Evolutionary conservation across 2,888 invertebrate species (phyloP).

Genomic region (Eupelmus urozonus): DNA sequence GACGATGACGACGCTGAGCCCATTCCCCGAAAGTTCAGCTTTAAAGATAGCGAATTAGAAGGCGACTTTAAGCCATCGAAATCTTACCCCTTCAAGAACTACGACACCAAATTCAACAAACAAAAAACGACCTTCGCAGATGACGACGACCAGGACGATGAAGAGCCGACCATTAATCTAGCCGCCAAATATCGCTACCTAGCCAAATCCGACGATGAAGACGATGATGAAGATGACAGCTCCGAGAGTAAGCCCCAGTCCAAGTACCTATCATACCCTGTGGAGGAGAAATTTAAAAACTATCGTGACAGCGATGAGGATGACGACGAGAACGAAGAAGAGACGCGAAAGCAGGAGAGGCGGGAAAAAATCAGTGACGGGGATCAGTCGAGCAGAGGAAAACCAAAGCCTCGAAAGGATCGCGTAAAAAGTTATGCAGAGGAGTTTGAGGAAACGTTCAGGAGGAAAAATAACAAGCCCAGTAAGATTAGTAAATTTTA

Average conservation of each 20-base stretch:
- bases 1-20: conserved; percentile 51
- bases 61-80: conserved; percentile 65
- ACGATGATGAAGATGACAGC: conserved; percentile 43
- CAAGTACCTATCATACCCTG: conserved; percentile 38
- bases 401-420: conserved; percentile 8
- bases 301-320: conserved; percentile 62
- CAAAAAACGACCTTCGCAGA: conserved; percentile 1
- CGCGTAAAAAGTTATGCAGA: conserved; percentile 62
- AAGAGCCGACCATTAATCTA: conserved; percentile 34
- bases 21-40: conserved; percentile 41
- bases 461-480: conserved; percentile 14
- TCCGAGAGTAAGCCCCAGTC: conserved; percentile 61
- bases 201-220: conserved; percentile 31
- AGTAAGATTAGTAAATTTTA: conserved; percentile 45
- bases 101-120: conserved; percentile 60
- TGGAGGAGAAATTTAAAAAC: conserved; percentile 18
- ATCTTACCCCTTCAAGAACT: conserved; percentile 64
- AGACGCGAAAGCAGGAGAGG: conserved; percentile 57
- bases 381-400: background rate
- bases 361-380: conserved; percentile 23
- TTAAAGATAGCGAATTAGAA: conserved; percentile 59
- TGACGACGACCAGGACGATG: conserved; percentile 17
- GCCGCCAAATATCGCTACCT: conserved; percentile 58
- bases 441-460: conserved; percentile 55
- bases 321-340: conserved; percentile 65